These are phyloP conservation scores for Porites cylindrica DNA, from an alignment of 92 coral and sea anemone species.

Conservation along the genomic window DNA sequence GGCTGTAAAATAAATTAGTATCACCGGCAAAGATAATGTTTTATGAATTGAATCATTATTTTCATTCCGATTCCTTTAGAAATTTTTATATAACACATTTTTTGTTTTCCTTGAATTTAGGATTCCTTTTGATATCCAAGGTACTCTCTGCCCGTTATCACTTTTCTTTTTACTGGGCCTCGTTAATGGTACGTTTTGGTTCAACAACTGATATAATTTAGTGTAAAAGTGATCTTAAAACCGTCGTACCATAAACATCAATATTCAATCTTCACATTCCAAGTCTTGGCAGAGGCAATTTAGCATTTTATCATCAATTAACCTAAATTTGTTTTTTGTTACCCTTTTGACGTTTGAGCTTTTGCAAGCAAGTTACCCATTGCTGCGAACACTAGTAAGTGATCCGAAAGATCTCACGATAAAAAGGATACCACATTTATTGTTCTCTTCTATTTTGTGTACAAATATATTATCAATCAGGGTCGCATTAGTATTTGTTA, in stretches of 20 bases:
- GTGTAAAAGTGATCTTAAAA: background rate
- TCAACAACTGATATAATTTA: background rate
- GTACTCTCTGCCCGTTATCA: background rate
- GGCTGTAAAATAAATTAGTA: too few species aligned
- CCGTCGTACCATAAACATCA: background rate
- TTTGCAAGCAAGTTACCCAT: background rate
- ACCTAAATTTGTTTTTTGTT: background rate
- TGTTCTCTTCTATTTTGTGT: background rate
- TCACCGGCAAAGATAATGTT: background rate
- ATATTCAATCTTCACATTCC: background rate
- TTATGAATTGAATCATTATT: background rate
- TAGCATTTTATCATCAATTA: background rate
- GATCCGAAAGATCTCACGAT: background rate
- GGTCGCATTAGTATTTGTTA: background rate
- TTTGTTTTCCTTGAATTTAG: slow-evolving; percentile 5
- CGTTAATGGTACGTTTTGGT: background rate
- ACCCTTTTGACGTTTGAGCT: background rate
- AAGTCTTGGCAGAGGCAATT: background rate
- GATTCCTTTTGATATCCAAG: slow-evolving; percentile 22
- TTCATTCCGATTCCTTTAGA: background rate
- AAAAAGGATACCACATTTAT: background rate
- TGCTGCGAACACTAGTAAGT: background rate
- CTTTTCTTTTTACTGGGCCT: too few species aligned
- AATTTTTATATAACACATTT: slow-evolving; percentile 1
- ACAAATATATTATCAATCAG: background rate